Evolutionary conservation across 2,113 vertebrate species (phyloP).

Genomic region (Lagenorhynchus albirostris): DNA sequence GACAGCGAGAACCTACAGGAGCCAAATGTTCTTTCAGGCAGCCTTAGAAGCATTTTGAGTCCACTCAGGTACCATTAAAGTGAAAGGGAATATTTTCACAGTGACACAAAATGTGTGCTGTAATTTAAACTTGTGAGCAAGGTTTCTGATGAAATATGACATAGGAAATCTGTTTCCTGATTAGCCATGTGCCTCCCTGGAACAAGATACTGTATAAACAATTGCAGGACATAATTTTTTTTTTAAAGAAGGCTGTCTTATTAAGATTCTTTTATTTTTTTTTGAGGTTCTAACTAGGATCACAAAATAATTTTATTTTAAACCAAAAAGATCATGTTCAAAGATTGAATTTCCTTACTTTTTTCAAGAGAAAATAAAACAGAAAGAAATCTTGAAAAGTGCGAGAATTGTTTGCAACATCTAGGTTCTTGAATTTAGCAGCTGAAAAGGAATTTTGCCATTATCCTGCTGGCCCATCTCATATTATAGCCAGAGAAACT

Average conservation of each 20-base stretch:
- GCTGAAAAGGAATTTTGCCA: slow-evolving; percentile 1
- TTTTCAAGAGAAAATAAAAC: not conserved
- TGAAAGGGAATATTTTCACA: not conserved
- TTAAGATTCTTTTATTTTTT: not conserved
- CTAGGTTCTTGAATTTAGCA: not conserved
- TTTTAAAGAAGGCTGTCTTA: not conserved
- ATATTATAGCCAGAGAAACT: not conserved
- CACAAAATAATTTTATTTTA: slow-evolving; percentile 28
- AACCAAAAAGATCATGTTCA: not conserved
- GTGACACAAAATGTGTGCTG: not conserved
- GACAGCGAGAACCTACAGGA: not conserved
- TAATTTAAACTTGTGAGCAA: not conserved
- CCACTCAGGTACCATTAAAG: not conserved
- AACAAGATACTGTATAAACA: not conserved
- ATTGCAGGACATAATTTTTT: not conserved
- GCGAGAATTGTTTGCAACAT: not conserved
- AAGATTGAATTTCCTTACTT: not conserved
- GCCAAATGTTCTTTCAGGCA: not conserved
- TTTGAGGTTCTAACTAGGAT: not conserved
- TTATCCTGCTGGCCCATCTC: not conserved
- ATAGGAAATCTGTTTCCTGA: not conserved
- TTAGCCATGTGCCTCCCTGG: not conserved
- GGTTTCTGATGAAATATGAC: not conserved
- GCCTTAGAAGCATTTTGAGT: not conserved
- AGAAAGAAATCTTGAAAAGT: not conserved